Evolutionary conservation across 2,888 invertebrate species (phyloP).

Genomic region (Cryptophagus acutangulus): DNA sequence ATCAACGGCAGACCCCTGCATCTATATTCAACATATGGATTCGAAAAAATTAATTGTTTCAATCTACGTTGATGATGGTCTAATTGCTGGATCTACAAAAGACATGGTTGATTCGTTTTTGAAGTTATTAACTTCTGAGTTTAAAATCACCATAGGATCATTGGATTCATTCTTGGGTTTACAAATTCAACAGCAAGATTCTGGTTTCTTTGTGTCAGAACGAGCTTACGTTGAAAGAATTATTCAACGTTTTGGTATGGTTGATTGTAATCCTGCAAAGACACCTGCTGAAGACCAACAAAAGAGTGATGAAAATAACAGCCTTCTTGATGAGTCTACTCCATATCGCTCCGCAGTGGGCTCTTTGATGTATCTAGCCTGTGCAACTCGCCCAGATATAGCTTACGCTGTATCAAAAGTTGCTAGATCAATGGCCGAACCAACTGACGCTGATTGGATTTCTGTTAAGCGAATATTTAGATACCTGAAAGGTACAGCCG

Average conservation of each 20-base stretch:
- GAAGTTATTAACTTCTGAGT: too few relatives aligned
- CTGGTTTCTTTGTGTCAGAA: background rate
- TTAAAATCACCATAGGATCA: too few relatives aligned
- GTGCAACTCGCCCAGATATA: constrained; percentile 23
- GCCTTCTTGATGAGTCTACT: constrained; percentile 9
- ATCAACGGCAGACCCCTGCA: constrained; percentile 15
- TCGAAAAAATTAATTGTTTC: constrained; percentile 6
- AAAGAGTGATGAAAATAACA: too few relatives aligned
- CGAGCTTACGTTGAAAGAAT: constrained; percentile 2
- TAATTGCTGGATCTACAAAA: constrained; percentile 5
- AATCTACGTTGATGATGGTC: background rate
- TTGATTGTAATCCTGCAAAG: too few relatives aligned
- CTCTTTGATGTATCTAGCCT: constrained; percentile 16
- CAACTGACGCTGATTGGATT: background rate
- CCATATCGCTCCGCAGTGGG: constrained; percentile 3
- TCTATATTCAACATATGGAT: constrained; percentile 12
- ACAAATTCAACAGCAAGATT: constrained; percentile 3
- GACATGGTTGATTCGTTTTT: constrained; percentile 5
- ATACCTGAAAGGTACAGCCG: too few relatives aligned
- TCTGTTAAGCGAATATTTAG: constrained; percentile 11
- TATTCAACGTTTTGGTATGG: constrained; percentile 13
- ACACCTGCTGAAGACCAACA: too few relatives aligned
- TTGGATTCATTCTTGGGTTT: too few relatives aligned
- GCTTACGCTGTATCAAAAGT: constrained; percentile 22
- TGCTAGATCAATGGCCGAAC: background rate